Evolutionary conservation across 2,797 vertebrate genomes (phyloP), one percentile per base, ranked within the genome.

Genomic region (Rallus crepitans): DNA sequence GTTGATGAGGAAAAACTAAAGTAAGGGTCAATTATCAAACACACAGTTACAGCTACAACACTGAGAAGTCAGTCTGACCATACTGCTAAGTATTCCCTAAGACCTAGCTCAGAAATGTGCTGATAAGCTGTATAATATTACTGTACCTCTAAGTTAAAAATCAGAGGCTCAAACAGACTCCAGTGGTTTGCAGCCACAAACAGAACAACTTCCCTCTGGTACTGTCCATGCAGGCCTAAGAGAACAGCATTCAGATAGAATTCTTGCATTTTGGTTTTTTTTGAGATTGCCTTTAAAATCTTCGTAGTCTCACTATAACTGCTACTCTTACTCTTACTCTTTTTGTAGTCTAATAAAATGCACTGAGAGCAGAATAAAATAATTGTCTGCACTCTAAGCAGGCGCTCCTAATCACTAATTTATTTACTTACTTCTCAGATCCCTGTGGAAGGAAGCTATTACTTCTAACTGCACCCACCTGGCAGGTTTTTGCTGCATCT

Each of bases 401-500:
- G 55, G 40, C 92, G 77, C 92, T 95, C 47, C 77, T 72, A 59
- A 87, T 87, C 35, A 53, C 65, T 82, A 78, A 79, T n/a, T 85
- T 50, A 39, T 14, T 59, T 3, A 37, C 68, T 89, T 89, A 56
- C 90, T 96, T 87, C 94, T 82, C 33, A 92, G 88, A 96, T 83
- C 83, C 95, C 77, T 95, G 53, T 81, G 89, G 75, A 92, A 89
- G 80, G 65, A 96, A 95, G n/a, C 66, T 82, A 39, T 88, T 95
- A 53, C 76, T 90, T 48, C 20, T 88, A 87, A 47, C 79, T 88
- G 42, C 90, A 57, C 90, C 84, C 90, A 65, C 57, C 57, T 95
- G 86, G 89, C 92, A 91, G 84, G 64, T 90, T 96, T 97, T 97
- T 96, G 73, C 87, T 94, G 68, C 76, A 63, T 96, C 75, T 96